Evolutionary conservation across 2,113 vertebrate species (phyloP).

Genomic region (Tringa solitaria): DNA sequence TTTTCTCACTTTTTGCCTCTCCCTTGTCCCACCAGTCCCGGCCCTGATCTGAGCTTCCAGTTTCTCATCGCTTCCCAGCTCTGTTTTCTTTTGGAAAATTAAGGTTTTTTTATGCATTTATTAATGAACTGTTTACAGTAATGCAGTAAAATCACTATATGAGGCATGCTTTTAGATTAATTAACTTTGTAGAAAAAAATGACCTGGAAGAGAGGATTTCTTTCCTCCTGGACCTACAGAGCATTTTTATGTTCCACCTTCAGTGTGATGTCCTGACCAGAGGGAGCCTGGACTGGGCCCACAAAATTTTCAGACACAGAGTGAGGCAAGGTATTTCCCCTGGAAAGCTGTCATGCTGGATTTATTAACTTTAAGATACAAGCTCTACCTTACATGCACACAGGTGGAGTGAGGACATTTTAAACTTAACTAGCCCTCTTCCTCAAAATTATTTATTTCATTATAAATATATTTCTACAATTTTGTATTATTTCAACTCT

Average conservation of each 20-base stretch:
- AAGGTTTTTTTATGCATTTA: not conserved
- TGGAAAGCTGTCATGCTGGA: not conserved
- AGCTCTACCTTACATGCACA: not conserved
- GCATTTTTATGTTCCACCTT: not conserved
- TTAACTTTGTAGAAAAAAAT: not conserved
- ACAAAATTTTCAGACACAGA: not conserved
- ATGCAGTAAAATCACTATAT: not conserved
- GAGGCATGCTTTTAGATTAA: not conserved
- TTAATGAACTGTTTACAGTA: not conserved
- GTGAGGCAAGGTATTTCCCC: not conserved
- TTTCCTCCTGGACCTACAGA: not conserved
- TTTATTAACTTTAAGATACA: not conserved
- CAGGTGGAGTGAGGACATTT: not conserved
- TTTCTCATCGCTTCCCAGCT: not conserved
- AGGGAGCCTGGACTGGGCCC: not conserved
- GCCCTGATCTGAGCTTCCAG: rapidly evolving
- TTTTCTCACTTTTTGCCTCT: not conserved
- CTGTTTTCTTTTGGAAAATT: not conserved
- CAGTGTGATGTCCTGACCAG: not conserved
- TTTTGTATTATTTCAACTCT: not conserved
- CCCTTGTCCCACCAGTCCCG: not conserved
- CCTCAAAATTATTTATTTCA: not conserved
- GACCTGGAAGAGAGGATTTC: not conserved
- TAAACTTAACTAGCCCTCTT: not conserved
- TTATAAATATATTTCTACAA: not conserved